Evolutionary conservation across 2,888 invertebrate genomes (phyloP).

Genomic region (Chrysodeixis includens): DNA sequence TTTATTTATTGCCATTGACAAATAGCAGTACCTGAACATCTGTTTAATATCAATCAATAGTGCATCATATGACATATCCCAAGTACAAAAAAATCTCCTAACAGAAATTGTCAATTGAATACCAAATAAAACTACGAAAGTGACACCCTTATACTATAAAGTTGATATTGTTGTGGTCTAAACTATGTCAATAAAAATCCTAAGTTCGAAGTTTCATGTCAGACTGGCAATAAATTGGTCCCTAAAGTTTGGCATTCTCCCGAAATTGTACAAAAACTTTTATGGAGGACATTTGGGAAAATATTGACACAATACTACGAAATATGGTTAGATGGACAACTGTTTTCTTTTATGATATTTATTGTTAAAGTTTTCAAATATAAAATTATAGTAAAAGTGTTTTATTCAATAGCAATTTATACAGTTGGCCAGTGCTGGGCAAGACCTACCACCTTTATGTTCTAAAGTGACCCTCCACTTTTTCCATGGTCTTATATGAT

Average conservation of each 20-base stretch:
- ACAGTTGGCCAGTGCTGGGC: too few species aligned
- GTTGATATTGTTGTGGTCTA: not conserved
- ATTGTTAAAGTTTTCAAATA: not conserved
- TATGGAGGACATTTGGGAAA: constrained; percentile 18
- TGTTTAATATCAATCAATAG: too few species aligned
- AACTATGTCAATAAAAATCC: constrained; percentile 5
- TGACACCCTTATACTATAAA: not conserved
- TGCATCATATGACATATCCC: not conserved
- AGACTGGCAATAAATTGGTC: constrained; percentile 13
- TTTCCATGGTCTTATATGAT: too few species aligned
- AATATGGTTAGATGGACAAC: not conserved
- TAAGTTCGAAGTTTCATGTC: constrained; percentile 8
- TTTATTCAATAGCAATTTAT: too few species aligned
- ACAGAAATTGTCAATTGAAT: not conserved
- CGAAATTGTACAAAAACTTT: constrained; percentile 18
- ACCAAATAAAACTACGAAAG: not conserved
- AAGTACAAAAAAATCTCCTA: not conserved
- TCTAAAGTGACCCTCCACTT: too few species aligned
- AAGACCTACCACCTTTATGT: too few species aligned
- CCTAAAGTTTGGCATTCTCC: constrained; percentile 27
- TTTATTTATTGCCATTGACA: too few species aligned
- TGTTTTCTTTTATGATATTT: not conserved
- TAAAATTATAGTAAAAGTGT: too few species aligned
- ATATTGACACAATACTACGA: constrained; percentile 28
- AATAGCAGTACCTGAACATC: too few species aligned